Evolutionary conservation across 2,113 vertebrate genomes (phyloP).

Genomic region (Willisornis vidua): DNA sequence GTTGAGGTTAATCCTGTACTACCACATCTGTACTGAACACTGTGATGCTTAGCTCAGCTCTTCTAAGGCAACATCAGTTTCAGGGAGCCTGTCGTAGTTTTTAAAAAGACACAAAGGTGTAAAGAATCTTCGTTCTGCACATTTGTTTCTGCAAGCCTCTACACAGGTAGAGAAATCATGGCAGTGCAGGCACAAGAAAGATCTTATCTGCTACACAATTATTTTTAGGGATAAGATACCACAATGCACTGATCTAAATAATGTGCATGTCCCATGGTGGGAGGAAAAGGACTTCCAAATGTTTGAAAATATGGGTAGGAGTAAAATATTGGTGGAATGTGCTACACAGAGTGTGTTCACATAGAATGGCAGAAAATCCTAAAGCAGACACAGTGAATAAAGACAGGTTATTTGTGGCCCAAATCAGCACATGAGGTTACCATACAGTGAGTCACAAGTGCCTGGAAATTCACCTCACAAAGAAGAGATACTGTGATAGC

Average conservation of each 20-base stretch:
- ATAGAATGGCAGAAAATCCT: not conserved
- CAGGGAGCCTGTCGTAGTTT: not conserved
- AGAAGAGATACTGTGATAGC: constrained; percentile 35
- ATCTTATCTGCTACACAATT: not conserved
- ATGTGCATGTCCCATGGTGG: not conserved
- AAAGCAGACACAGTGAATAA: not conserved
- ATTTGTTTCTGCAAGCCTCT: not conserved
- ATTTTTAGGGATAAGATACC: not conserved
- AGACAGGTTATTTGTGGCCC: not conserved
- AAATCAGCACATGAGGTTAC: not conserved
- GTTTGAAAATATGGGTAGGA: too few relatives aligned
- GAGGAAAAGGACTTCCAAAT: too few relatives aligned
- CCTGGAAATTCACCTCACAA: constrained; percentile 30
- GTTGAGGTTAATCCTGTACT: not conserved
- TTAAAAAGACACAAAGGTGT: not conserved
- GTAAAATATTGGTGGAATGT: too few relatives aligned
- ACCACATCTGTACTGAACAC: not conserved
- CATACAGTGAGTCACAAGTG: not conserved
- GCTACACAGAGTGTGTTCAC: not conserved
- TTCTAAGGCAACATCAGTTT: not conserved
- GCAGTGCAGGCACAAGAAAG: not conserved
- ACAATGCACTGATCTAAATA: not conserved
- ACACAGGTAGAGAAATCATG: not conserved
- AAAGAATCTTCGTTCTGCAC: not conserved
- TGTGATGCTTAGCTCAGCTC: not conserved